Percentiles rank a stretch among this genome's conserved stretches.
Conservation (phyloP, 2,888 invertebrate species). For the Euplagia quadripunctaria region DNA sequence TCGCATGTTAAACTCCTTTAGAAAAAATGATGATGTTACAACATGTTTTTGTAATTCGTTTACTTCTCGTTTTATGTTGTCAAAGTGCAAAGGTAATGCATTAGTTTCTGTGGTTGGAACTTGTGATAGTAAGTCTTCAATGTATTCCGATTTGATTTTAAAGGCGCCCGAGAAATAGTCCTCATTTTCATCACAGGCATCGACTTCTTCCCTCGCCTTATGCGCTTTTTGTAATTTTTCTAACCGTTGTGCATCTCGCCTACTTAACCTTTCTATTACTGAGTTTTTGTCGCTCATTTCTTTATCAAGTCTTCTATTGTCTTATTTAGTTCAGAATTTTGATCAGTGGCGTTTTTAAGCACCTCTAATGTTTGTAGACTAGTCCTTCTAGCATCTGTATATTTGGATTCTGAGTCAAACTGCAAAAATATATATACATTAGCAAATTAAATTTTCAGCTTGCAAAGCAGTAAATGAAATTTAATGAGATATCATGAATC, state of each 20-base stretch:
- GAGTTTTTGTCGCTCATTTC: slow-evolving; percentile 81
- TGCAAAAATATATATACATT: slow-evolving; percentile 55
- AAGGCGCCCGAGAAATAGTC: slow-evolving; percentile 91
- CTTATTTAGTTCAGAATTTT: slow-evolving; percentile 77
- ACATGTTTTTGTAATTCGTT: slow-evolving; percentile 93
- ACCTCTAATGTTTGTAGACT: slow-evolving; percentile 69
- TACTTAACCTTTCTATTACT: slow-evolving; percentile 81
- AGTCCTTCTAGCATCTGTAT: slow-evolving; percentile 72
- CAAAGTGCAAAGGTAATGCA: slow-evolving; percentile 88
- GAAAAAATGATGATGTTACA: slow-evolving; percentile 92
- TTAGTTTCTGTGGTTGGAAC: slow-evolving; percentile 82
- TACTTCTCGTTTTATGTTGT: slow-evolving; percentile 91
- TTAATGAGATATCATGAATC: slow-evolving; percentile 8
- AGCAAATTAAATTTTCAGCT: neutral
- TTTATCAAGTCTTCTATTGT: slow-evolving; percentile 82
- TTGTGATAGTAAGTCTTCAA: slow-evolving; percentile 88
- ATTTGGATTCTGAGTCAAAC: slow-evolving; percentile 72
- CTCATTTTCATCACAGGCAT: slow-evolving; percentile 89
- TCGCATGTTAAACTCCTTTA: slow-evolving; percentile 93
- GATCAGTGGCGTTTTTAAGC: slow-evolving; percentile 82
- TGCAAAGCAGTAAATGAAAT: neutral
- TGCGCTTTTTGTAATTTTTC: slow-evolving; percentile 89
- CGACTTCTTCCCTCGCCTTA: slow-evolving; percentile 88
- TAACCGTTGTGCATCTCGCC: slow-evolving; percentile 89
- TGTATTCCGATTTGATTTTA: slow-evolving; percentile 88